Percentiles rank a stretch among this genome's conserved stretches.
These are phyloP conservation scores for Teinopalpus imperialis DNA, from an alignment of 2,888 invertebrate species.

Conservation along the genomic window DNA sequence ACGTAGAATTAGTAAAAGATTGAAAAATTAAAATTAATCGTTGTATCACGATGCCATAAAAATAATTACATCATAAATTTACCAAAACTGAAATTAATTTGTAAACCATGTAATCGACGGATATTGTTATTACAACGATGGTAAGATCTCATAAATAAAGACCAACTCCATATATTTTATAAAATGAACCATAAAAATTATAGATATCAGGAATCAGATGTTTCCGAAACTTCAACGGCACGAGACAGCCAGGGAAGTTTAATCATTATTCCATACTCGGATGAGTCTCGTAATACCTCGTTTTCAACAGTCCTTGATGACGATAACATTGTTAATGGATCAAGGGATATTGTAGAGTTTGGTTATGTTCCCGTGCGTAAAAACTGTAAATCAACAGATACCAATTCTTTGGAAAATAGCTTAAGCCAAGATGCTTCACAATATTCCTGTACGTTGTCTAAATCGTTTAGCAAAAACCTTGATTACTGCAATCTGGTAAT, in stretches of 20 bases:
- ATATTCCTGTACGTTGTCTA: background rate
- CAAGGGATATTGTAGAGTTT: background rate
- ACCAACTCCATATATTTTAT: too few species aligned
- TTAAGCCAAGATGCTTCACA: background rate
- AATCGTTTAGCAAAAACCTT: constrained; percentile 8
- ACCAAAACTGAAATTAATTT: background rate
- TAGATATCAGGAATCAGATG: background rate
- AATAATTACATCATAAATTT: too few species aligned
- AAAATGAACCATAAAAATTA: constrained; percentile 12
- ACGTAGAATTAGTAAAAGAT: background rate
- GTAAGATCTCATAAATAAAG: too few species aligned
- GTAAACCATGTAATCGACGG: background rate
- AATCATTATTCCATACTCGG: background rate
- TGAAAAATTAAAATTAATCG: too few species aligned
- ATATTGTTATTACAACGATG: too few species aligned
- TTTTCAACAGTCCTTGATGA: constrained; percentile 6
- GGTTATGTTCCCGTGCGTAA: background rate
- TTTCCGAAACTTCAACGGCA: constrained; percentile 11
- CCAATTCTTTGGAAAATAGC: background rate
- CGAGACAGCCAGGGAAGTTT: constrained; percentile 15
- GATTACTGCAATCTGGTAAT: constrained; percentile 7
- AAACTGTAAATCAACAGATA: constrained; percentile 12
- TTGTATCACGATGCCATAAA: too few species aligned
- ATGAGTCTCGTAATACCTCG: background rate
- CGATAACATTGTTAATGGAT: background rate